These are phyloP conservation scores for Panzeria rudis DNA, from an alignment of 2,888 invertebrate genomes.

Conservation along the genomic window DNA sequence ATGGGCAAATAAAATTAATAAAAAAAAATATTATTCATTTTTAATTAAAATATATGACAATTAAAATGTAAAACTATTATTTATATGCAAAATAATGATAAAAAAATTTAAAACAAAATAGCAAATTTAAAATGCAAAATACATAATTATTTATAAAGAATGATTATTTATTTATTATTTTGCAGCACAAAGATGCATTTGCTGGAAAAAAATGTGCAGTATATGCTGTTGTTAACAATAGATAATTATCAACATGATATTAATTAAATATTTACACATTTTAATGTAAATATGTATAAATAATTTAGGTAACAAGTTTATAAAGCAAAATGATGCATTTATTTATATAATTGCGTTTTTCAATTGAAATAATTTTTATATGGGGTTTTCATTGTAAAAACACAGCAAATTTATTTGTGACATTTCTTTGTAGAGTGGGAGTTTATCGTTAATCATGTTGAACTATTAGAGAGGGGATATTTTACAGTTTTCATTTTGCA, in stretches of 20 bases:
- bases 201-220: background rate
- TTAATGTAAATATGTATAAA: conserved; percentile 21
- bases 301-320: conserved; percentile 34
- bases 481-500: too few species aligned
- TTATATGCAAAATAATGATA: background rate
- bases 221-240: conserved; percentile 20
- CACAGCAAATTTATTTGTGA: too few species aligned
- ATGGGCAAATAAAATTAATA: background rate
- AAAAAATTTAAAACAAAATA: background rate
- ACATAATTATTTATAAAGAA: background rate
- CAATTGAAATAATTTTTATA: too few species aligned
- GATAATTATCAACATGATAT: conserved; percentile 60
- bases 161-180: background rate
- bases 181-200: background rate
- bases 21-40: conserved; percentile 1
- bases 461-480: too few species aligned
- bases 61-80: conserved; percentile 4
- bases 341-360: background rate
- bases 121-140: conserved; percentile 1
- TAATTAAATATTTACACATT: conserved; percentile 60
- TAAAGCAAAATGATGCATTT: conserved; percentile 4
- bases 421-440: too few species aligned
- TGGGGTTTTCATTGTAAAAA: too few species aligned
- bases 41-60: conserved; percentile 13
- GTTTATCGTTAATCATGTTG: too few species aligned